Percentiles rank a stretch among this genome's conserved stretches.
Evolutionary conservation across 2,113 vertebrate genomes (phyloP).

Genomic region (Eptatretus burgeri): DNA sequence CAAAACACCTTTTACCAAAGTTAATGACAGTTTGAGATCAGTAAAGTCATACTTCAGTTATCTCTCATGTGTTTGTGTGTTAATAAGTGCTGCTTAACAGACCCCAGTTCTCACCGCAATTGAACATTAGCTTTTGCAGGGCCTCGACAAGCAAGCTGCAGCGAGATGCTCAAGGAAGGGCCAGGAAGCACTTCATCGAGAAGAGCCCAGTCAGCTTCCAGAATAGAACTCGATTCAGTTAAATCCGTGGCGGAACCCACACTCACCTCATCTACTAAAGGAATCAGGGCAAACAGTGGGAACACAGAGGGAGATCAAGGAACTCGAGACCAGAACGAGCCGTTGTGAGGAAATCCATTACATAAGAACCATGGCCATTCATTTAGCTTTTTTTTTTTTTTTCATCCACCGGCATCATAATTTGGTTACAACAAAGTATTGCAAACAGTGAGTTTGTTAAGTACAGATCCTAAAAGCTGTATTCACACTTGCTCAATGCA

Average conservation of each 20-base stretch:
- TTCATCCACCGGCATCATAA: not conserved
- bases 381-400: too few relatives aligned
- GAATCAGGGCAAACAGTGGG: slow-evolving; percentile 1
- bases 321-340: not conserved
- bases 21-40: not conserved
- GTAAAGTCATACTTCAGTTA: not conserved
- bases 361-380: not conserved
- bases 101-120: slow-evolving; percentile 34
- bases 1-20: not conserved
- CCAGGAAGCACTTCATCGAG: slow-evolving; percentile 32
- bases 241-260: slow-evolving; percentile 84
- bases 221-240: slow-evolving; percentile 83
- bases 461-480: not conserved
- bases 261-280: slow-evolving; percentile 66
- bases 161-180: slow-evolving; percentile 28
- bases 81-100: not conserved
- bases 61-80: not conserved
- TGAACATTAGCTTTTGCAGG: slow-evolving; percentile 54
- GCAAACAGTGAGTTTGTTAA: not conserved
- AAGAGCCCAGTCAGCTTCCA: slow-evolving; percentile 88
- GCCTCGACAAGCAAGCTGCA: slow-evolving; percentile 12
- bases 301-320: not conserved
- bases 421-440: not conserved
- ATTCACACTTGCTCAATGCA: not conserved
- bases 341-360: not conserved